Percentiles rank a stretch among this genome's conserved stretches.
Conservation (phyloP, 2,113 vertebrate species). For the Eretmochelys imbricata region DNA sequence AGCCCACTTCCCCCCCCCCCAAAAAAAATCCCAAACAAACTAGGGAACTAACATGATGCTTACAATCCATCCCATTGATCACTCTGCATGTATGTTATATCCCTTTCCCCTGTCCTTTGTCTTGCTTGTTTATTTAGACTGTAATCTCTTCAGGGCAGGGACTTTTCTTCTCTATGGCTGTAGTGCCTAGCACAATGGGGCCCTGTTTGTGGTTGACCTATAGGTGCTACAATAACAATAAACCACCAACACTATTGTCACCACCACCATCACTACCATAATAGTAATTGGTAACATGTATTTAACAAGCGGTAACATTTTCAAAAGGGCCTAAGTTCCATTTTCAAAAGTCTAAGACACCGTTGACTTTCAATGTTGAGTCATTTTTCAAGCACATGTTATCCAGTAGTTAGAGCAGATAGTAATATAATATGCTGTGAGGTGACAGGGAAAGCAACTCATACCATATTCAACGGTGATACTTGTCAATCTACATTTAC, state of each 20-base stretch:
- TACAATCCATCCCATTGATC: conserved; percentile 9
- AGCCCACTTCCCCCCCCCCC: not conserved
- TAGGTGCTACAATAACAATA: not conserved
- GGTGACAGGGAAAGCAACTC: not conserved
- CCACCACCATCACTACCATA: not conserved
- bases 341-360: not conserved
- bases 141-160: not conserved
- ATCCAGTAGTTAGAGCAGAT: not conserved
- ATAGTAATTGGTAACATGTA: not conserved
- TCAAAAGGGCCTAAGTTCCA: not conserved
- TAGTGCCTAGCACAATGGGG: not conserved
- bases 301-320: not conserved
- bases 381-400: not conserved
- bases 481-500: not conserved
- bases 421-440: not conserved
- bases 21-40: not conserved
- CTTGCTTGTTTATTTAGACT: conserved; percentile 32
- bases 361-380: not conserved
- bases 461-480: not conserved
- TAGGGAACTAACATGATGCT: conserved; percentile 42
- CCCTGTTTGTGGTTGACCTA: not conserved
- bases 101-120: conserved; percentile 14
- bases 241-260: not conserved
- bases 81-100: conserved; percentile 18
- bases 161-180: not conserved